These are phyloP conservation scores for Typhlichthys subterraneus DNA, from an alignment of 2,797 vertebrate genomes.

Conservation along the genomic window DNA sequence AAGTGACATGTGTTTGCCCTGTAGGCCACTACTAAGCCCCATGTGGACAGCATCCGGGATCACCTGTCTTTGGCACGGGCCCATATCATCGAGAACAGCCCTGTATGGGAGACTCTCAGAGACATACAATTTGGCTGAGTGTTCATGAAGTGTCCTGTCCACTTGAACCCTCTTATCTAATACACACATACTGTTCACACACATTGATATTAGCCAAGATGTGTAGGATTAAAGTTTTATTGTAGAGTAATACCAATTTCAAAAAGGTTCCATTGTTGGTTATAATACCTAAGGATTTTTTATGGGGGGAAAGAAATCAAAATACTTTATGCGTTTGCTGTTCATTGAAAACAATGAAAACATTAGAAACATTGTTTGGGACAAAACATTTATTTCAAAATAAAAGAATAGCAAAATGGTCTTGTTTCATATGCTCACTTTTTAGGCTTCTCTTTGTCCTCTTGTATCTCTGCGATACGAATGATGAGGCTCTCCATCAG, in stretches of 20 bases:
- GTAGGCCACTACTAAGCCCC: slow-evolving; percentile 87
- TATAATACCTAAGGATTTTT: background rate
- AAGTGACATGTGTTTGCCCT: slow-evolving; percentile 13
- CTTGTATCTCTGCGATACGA: slow-evolving; percentile 89
- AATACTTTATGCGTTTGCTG: background rate
- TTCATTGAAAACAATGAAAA: slow-evolving; percentile 1
- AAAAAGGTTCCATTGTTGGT: background rate
- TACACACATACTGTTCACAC: background rate
- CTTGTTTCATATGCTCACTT: slow-evolving; percentile 46
- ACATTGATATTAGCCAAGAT: background rate
- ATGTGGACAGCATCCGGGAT: slow-evolving; percentile 73
- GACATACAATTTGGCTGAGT: slow-evolving; percentile 57
- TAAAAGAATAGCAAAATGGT: too few species aligned
- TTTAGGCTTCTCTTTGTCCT: slow-evolving; percentile 78
- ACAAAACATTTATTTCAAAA: background rate
- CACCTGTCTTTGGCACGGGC: slow-evolving; percentile 81
- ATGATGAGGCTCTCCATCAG: slow-evolving; percentile 93
- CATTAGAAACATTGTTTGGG: background rate
- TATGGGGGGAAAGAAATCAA: background rate
- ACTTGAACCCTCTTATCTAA: background rate
- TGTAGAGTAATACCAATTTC: background rate
- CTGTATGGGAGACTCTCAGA: slow-evolving; percentile 85
- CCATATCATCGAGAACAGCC: slow-evolving; percentile 77
- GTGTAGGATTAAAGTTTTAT: background rate
- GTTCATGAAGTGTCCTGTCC: background rate